Evolutionary conservation across 1,140 invertebrate species (phyloP).

Genomic region (Manduca sexta): DNA sequence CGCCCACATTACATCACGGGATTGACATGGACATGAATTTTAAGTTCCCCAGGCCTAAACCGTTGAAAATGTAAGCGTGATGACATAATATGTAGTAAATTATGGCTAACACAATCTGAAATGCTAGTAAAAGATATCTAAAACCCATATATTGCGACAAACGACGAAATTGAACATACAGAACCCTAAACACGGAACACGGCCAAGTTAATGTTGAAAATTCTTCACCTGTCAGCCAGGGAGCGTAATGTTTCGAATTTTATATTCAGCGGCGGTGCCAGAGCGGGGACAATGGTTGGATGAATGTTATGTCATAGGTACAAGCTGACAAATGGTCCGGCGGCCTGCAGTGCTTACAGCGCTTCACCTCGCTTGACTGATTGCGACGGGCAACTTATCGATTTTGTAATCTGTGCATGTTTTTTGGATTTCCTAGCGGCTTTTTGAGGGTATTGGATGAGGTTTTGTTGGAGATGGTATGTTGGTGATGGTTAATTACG

Average conservation of each 20-base stretch:
- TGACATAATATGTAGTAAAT: too few relatives aligned
- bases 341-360: not conserved
- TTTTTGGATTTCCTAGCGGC: conserved; percentile 5
- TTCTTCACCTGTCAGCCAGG: conserved; percentile 1
- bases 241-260: conserved; percentile 4
- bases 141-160: too few relatives aligned
- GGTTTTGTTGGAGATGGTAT: too few relatives aligned
- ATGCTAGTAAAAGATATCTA: too few relatives aligned
- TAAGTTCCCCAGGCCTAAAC: too few relatives aligned
- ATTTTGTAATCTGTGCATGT: not conserved
- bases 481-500: too few relatives aligned
- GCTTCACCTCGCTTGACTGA: conserved; percentile 1
- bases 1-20: too few relatives aligned
- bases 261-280: conserved; percentile 13
- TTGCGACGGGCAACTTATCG: not conserved
- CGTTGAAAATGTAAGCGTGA: too few relatives aligned
- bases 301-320: conserved; percentile 8
- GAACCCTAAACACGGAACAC: not conserved
- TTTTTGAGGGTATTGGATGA: conserved; percentile 4
- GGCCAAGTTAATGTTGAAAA: conserved; percentile 2
- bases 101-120: too few relatives aligned
- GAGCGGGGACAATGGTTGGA: conserved; percentile 1
- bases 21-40: too few relatives aligned
- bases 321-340: conserved; percentile 1
- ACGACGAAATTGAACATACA: too few relatives aligned